phyloP scores from a whole-genome alignment of 2,113 vertebrate species.

The Takifugu bimaculatus region DNA sequence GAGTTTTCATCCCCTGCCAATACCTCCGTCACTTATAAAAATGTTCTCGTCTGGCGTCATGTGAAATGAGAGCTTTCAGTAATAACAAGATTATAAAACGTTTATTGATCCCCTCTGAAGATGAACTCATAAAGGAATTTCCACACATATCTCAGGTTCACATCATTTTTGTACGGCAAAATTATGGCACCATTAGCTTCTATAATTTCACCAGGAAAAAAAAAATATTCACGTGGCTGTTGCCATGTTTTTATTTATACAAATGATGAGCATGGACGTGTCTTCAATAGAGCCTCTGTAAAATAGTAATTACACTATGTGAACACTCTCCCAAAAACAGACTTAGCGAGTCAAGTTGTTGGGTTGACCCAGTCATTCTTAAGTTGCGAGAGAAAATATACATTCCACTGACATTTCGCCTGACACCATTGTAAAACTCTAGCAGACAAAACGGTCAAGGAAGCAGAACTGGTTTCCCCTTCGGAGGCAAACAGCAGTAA shows the following conservation, averaged over 20 bases:
- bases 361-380: conserved; percentile 43
- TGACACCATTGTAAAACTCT: conserved; percentile 52
- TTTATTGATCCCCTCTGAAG: conserved; percentile 68
- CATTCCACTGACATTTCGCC: conserved; percentile 61
- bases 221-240: conserved; percentile 56
- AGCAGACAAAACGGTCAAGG: conserved; percentile 59
- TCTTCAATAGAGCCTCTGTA: conserved; percentile 51
- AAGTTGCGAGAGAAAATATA: conserved; percentile 58
- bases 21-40: conserved; percentile 1
- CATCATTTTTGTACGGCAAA: conserved; percentile 47
- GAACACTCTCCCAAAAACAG: conserved; percentile 55
- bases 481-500: conserved; percentile 67
- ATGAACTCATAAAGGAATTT: conserved; percentile 65
- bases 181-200: conserved; percentile 65
- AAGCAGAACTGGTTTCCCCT: conserved; percentile 66
- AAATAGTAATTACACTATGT: conserved; percentile 60
- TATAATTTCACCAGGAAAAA: conserved; percentile 55
- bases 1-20: neutral
- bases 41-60: conserved; percentile 12
- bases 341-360: conserved; percentile 40
- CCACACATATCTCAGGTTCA: conserved; percentile 63
- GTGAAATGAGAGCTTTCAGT: conserved; percentile 59
- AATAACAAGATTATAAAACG: conserved; percentile 71
- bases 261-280: conserved; percentile 60
- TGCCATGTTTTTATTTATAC: conserved; percentile 67